phyloP scores from a whole-genome alignment of 2,888 invertebrate genomes.

The Acleris sparsana region DNA sequence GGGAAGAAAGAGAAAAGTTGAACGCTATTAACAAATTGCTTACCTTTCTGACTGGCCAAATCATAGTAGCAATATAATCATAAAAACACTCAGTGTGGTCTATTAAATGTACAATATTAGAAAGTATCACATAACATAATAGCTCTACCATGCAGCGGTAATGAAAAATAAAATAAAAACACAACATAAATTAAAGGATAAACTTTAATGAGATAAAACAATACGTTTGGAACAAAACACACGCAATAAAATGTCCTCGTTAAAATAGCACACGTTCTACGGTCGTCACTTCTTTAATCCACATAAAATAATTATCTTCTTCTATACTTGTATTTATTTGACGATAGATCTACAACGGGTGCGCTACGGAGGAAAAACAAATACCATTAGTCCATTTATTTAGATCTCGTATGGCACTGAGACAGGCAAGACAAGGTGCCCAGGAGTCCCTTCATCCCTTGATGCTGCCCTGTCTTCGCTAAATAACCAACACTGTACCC shows the following conservation, averaged over 20 bases:
- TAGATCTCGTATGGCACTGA: constrained; percentile 16
- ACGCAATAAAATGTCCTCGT: constrained; percentile 57
- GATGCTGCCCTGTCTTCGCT: neutral
- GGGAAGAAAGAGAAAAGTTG: constrained; percentile 1
- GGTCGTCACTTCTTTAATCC: constrained; percentile 45
- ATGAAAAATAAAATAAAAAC: constrained; percentile 70
- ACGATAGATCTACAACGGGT: constrained; percentile 73
- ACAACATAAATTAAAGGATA: constrained; percentile 70
- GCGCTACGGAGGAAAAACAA: constrained; percentile 76
- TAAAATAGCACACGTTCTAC: constrained; percentile 66
- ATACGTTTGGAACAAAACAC: constrained; percentile 66
- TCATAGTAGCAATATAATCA: constrained; percentile 36
- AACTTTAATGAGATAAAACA: constrained; percentile 73
- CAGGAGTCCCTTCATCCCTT: neutral
- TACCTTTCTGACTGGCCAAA: constrained; percentile 34
- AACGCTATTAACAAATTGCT: constrained; percentile 29
- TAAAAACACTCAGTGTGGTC: constrained; percentile 36
- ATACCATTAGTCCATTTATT: constrained; percentile 43
- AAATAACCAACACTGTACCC: neutral
- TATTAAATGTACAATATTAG: constrained; percentile 27
- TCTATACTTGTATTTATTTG: constrained; percentile 79
- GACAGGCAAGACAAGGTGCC: constrained; percentile 6
- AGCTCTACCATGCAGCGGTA: constrained; percentile 72
- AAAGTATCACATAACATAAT: constrained; percentile 23
- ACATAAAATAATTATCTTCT: constrained; percentile 59